Conservation (phyloP, 1,140 invertebrate genomes). For the Macrosteles quadrilineatus region DNA sequence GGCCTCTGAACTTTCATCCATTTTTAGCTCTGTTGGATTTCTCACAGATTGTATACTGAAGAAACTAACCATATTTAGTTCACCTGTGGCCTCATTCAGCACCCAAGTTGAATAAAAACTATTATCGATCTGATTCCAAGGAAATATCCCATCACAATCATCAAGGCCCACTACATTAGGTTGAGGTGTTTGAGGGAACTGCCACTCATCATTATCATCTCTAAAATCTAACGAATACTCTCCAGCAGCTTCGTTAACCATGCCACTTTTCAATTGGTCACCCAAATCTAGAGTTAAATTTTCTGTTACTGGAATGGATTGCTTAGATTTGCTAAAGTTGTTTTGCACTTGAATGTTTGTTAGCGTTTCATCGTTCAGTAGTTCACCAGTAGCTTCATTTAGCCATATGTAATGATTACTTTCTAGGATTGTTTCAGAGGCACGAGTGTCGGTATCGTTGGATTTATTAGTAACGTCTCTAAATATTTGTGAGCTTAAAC, state of each 20-base stretch:
- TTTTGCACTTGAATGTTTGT: background rate
- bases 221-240: background rate
- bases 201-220: background rate
- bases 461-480: too few relatives aligned
- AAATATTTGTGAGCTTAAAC: too few relatives aligned
- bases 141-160: background rate
- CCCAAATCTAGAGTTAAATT: background rate
- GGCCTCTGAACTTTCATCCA: background rate
- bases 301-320: background rate
- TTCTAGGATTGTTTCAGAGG: too few relatives aligned
- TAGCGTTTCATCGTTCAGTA: background rate
- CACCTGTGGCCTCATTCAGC: conserved; percentile 18
- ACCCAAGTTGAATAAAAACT: background rate
- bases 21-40: background rate
- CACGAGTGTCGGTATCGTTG: too few relatives aligned
- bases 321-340: background rate
- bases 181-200: background rate
- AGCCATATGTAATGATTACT: background rate
- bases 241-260: background rate
- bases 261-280: background rate
- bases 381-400: conserved; percentile 18
- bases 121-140: background rate
- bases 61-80: conserved; percentile 6
- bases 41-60: background rate
- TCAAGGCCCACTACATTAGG: background rate